phyloP scores from a whole-genome alignment of 92 coral and sea anemone species.

The Actinernus sp. region DNA sequence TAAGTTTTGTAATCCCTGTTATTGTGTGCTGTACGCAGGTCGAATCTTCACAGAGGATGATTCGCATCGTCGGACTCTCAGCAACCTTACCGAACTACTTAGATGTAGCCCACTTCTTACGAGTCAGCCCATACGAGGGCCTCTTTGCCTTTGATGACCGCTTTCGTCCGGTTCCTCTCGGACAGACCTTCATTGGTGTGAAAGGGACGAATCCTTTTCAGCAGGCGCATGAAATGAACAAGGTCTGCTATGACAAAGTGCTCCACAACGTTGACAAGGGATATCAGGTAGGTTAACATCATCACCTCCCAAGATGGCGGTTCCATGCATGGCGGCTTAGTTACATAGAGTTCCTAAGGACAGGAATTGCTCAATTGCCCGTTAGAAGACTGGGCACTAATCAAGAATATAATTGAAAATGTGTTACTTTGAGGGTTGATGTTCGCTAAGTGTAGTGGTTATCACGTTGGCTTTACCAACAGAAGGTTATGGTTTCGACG shows the following conservation, averaged over 20 bases:
- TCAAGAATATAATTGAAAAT: too few relatives aligned
- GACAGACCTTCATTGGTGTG: conserved; percentile 94
- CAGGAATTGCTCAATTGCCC: too few relatives aligned
- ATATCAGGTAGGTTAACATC: conserved; percentile 73
- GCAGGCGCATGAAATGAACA: conserved; percentile 91
- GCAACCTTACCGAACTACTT: conserved; percentile 97
- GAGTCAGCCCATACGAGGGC: conserved; percentile 91
- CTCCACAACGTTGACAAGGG: conserved; percentile 89
- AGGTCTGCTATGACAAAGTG: conserved; percentile 93
- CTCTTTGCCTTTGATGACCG: conserved; percentile 96
- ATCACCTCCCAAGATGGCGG: neutral
- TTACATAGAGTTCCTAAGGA: too few relatives aligned
- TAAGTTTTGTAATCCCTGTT: conserved; percentile 82
- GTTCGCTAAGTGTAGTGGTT: too few relatives aligned
- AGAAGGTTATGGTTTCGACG: too few relatives aligned
- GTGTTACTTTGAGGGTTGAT: too few relatives aligned
- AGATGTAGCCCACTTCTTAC: conserved; percentile 90
- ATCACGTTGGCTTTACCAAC: too few relatives aligned
- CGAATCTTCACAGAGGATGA: conserved; percentile 95
- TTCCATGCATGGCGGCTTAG: neutral
- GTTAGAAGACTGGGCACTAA: too few relatives aligned
- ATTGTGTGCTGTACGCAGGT: conserved; percentile 48
- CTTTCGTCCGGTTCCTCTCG: conserved; percentile 95
- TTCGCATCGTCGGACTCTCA: conserved; percentile 95
- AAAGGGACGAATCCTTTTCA: conserved; percentile 80